A percentile compares a stretch with the other conserved stretches of the same genome.
These are phyloP conservation scores for Dicerorhinus sumatrensis DNA, from an alignment of 2,113 vertebrate species.

Conservation along the genomic window DNA sequence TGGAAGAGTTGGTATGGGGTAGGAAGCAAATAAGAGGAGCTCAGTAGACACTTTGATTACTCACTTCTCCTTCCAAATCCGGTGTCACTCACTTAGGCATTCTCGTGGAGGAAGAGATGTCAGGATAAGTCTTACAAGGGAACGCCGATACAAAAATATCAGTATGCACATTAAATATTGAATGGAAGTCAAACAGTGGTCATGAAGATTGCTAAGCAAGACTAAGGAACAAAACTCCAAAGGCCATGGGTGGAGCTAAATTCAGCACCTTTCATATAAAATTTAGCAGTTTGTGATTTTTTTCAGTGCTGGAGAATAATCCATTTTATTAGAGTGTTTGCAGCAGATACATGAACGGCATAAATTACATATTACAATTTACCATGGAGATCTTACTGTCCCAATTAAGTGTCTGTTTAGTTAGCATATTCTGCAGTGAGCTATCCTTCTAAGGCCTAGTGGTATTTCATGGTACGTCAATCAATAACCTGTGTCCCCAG, in stretches of 20 bases:
- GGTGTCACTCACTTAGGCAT: slow-evolving; percentile 37
- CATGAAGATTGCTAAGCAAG: slow-evolving; percentile 31
- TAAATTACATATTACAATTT: slow-evolving; percentile 64
- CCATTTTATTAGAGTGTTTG: slow-evolving; percentile 15
- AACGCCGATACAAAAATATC: slow-evolving; percentile 58
- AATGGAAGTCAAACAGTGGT: slow-evolving; percentile 39
- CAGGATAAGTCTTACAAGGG: neutral
- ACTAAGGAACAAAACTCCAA: slow-evolving; percentile 31
- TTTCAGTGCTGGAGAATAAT: neutral
- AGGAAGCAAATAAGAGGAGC: slow-evolving; percentile 61
- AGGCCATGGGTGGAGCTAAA: neutral
- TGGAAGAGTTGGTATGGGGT: slow-evolving; percentile 45
- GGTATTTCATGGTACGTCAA: slow-evolving; percentile 79
- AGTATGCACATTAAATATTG: neutral
- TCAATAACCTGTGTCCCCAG: slow-evolving; percentile 52
- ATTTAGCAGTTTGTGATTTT: neutral
- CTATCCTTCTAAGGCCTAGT: slow-evolving; percentile 63
- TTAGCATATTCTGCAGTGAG: slow-evolving; percentile 52
- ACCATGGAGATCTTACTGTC: slow-evolving; percentile 54
- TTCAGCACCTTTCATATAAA: slow-evolving; percentile 21
- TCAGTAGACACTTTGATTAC: slow-evolving; percentile 69
- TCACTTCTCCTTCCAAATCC: neutral
- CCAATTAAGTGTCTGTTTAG: slow-evolving; percentile 64
- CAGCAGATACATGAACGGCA: slow-evolving; percentile 60
- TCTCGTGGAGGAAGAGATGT: slow-evolving; percentile 1